Base-by-base conservation (phyloP, 2,888 invertebrate genomes). In the Syritta pipiens region DNA sequence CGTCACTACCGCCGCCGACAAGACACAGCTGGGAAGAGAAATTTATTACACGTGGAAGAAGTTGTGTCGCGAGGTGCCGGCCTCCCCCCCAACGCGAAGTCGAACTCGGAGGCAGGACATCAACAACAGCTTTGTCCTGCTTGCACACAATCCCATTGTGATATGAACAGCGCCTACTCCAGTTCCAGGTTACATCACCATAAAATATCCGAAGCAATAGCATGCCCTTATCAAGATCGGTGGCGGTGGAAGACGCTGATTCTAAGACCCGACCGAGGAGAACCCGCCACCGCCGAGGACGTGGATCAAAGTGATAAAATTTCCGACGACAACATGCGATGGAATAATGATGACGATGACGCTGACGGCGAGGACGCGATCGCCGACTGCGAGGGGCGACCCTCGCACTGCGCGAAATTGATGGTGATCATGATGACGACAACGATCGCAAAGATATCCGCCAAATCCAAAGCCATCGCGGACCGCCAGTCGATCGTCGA, bases 301-400 rank as follows among this genome's bases (percentile, higher is more conserved):
- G 71, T 71, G 76, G 77, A 77, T 77, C 72, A 77, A 77, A 77
- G 72, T 77, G 77, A 77, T 77, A 77, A 77, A 77, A 77, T 72
- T 77, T 72, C 71, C 77, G 72, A 77, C 72, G 77, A 77, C 77
- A 77, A 72, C 72, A 71, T 71, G 72, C 77, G 55, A 72, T 71
- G 72, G 72, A 72, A 77, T 72, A 77, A 77, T 67, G 77, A 77
- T 77, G 77, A 72, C 55, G 77, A 60, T 40, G 77, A 63, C n/a
- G 26, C 17, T 17, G 24, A 51, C 28, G 46, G 59, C 59, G 17
- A 51, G 49, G 9, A 49, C 40, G 35, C 37, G 0, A 14, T 37
- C 37, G 7, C 37, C 7, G 17, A 14, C 7, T 6, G 2, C 37
- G 12, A 12, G 32, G 44, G 26, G 19, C 35, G 2, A 20, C 24